Evolutionary conservation across 2,888 invertebrate genomes (phyloP), one percentile per base, ranked within the genome.

Genomic region (Limnephilus auricula): DNA sequence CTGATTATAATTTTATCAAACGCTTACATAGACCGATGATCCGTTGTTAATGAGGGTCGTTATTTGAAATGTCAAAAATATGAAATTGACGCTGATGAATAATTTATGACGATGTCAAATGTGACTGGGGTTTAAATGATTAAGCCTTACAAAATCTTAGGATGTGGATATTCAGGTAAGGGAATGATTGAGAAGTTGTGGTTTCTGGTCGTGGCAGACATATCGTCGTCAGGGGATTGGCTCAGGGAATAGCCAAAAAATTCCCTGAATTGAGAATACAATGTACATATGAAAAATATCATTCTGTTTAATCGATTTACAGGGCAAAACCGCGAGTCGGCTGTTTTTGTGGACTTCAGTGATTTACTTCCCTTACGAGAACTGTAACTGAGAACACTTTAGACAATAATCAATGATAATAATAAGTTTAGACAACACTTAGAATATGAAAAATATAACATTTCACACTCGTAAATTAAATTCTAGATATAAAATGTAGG

Each of bases 241-340:
- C 65, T 25, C 65, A n/a, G 25, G 6, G 65, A 65, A 65, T n/a
- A 25, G 65, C 65, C n/a, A n/a, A 65, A 25, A 65, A 65, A 4
- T 85, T 85, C 45, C 5, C 37, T 13, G 84, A 85, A 85, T 85
- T 45, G 10, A 25, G 37, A 37, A 85, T 30, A 34, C 34, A 85
- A 85, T n/a, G 30, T 45, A 3, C 37, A n/a, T n/a, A n/a, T n/a
- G 92, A 92, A 90, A 65, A 25, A 65, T 25, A n/a, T 65, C 25
- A 25, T 25, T 9, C 65, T n/a, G 65, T 25, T n/a, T 25, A 65
- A n/a, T 65, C 65, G 65, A 25, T 65, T 65, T 65, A 65, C 25
- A 65, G n/a, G 25, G n/a, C 6, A 9, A 65, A 65, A 65, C 65
- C 65, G 65, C 65, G 65, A 65, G 9, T 25, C n/a, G 1, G 65